Conservation (phyloP, 2,888 invertebrate species). For the Siphlonurus alternatus region DNA sequence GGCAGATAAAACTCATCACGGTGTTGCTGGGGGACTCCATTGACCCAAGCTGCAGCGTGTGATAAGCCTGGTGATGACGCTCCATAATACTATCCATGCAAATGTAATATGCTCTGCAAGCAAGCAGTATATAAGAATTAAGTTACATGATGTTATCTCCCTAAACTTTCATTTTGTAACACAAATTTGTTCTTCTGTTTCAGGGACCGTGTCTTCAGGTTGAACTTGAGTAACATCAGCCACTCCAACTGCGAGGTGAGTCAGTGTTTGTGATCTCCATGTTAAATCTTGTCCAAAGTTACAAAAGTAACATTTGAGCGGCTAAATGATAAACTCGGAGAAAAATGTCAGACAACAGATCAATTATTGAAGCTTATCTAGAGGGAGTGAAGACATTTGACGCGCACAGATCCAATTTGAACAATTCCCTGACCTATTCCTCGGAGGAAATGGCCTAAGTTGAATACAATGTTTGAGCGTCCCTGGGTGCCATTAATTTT, state of each 20-base stretch:
- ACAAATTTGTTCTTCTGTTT: no score
- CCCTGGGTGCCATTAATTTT: no score
- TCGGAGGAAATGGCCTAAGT: not conserved
- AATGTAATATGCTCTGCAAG: not conserved
- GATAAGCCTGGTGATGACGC: not conserved
- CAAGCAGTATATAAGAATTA: no score
- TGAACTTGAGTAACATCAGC: constrained; percentile 74
- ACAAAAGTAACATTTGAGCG: not conserved
- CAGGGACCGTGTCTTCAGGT: constrained; percentile 69
- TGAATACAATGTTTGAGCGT: not conserved
- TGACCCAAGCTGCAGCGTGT: not conserved
- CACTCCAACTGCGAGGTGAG: constrained; percentile 69
- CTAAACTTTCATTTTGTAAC: no score
- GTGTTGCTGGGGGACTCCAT: not conserved
- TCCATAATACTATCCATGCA: not conserved
- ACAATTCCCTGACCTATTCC: not conserved
- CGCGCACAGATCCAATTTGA: not conserved
- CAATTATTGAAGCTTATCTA: no score
- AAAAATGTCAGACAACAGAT: no score
- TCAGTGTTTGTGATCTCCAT: constrained; percentile 16
- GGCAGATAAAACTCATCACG: no score
- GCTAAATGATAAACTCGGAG: not conserved
- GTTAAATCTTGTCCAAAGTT: not conserved
- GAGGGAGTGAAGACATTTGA: not conserved
- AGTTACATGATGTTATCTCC: no score